These are phyloP conservation scores for Lordiphosa clarofinis DNA, from an alignment of 1,140 invertebrate genomes.

Conservation along the genomic window DNA sequence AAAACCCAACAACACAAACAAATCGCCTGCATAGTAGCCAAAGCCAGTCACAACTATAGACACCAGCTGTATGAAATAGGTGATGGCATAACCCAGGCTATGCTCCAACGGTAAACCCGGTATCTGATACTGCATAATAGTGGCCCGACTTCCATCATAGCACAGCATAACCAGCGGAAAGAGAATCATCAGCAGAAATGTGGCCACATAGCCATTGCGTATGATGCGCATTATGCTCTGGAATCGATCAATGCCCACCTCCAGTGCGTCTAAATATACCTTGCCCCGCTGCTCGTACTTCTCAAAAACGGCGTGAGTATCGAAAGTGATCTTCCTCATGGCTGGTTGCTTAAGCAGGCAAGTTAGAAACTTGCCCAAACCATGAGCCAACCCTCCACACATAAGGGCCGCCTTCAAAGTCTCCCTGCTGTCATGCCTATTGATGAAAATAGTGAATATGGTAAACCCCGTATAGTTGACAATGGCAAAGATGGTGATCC, in stretches of 20 bases:
- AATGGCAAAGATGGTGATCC: slow-evolving; percentile 25
- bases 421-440: slow-evolving; percentile 30
- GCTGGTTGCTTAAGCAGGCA: slow-evolving; percentile 22
- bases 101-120: slow-evolving; percentile 41
- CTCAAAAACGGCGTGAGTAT: slow-evolving; percentile 13
- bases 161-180: slow-evolving; percentile 18
- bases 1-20: slow-evolving; percentile 35
- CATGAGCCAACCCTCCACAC: slow-evolving; percentile 34
- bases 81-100: slow-evolving; percentile 29
- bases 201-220: slow-evolving; percentile 29
- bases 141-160: slow-evolving; percentile 39
- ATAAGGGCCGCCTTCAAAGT: slow-evolving; percentile 38
- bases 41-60: slow-evolving; percentile 28
- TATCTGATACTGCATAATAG: slow-evolving; percentile 37
- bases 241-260: slow-evolving; percentile 35
- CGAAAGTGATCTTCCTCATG: slow-evolving; percentile 19
- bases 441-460: slow-evolving; percentile 21
- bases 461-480: slow-evolving; percentile 29
- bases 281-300: slow-evolving; percentile 28
- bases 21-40: slow-evolving; percentile 48
- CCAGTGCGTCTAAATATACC: slow-evolving; percentile 3
- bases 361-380: slow-evolving; percentile 21
- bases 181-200: slow-evolving; percentile 27
- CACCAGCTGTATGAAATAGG: slow-evolving; percentile 38
- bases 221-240: slow-evolving; percentile 20